A percentile compares a stretch with the other conserved stretches of the same genome.
Conservation (phyloP, 2,113 vertebrate genomes). For the Lophochroa leadbeateri region DNA sequence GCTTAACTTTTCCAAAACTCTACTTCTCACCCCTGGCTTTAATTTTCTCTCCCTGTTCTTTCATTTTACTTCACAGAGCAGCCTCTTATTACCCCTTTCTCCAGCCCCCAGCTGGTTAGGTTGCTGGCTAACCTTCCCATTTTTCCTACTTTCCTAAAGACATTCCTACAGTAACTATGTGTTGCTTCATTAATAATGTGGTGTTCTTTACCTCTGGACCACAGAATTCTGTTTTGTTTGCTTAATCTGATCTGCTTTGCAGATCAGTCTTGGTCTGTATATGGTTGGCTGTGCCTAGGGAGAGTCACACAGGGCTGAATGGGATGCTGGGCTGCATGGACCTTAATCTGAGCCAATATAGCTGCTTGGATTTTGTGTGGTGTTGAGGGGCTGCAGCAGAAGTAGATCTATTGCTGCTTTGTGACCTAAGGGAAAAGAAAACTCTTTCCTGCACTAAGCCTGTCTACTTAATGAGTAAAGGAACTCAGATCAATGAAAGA, state of each 20-base stretch:
- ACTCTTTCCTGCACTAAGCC: background rate
- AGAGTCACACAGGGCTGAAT: background rate
- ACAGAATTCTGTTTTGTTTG: background rate
- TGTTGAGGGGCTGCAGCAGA: background rate
- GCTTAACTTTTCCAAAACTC: background rate
- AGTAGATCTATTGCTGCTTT: background rate
- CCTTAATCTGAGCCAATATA: background rate
- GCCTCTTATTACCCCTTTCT: background rate
- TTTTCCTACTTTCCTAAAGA: background rate
- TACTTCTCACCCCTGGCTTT: background rate
- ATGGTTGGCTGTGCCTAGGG: background rate
- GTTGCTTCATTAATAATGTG: background rate
- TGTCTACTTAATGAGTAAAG: background rate
- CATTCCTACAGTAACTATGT: background rate
- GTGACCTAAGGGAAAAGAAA: background rate
- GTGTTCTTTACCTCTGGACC: background rate
- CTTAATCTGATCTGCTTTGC: background rate
- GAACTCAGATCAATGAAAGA: background rate
- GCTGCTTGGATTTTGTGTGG: background rate
- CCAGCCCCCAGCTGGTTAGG: background rate
- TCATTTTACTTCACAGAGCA: background rate
- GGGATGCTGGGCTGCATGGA: background rate
- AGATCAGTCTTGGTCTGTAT: background rate
- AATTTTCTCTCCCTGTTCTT: fast-evolving
- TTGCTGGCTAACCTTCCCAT: background rate